Conservation (phyloP, 2,113 vertebrate genomes). For the Barnardius zonarius region DNA sequence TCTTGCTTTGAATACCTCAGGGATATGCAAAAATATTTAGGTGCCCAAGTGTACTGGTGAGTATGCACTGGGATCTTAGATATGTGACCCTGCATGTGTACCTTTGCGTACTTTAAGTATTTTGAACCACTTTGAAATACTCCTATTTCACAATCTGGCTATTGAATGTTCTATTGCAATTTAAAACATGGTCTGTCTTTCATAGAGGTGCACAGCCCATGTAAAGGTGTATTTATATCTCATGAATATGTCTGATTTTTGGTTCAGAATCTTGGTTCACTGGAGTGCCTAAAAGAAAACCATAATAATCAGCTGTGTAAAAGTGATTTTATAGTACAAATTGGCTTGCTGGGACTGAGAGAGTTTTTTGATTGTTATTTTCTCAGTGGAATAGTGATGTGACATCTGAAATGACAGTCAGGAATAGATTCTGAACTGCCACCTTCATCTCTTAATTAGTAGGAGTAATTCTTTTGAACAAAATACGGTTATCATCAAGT, state of each 20-base stretch:
- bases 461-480: constrained; percentile 33
- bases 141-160: not conserved
- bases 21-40: too few species aligned
- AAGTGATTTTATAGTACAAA: not conserved
- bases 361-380: constrained; percentile 14
- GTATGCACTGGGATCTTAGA: rapidly evolving
- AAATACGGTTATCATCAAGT: not conserved
- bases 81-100: not conserved
- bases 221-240: not conserved
- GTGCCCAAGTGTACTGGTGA: not conserved
- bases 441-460: constrained; percentile 62
- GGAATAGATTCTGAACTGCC: constrained; percentile 37
- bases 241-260: not conserved
- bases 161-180: rapidly evolving
- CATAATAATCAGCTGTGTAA: not conserved
- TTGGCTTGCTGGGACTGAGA: not conserved
- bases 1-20: not conserved
- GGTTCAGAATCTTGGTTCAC: not conserved
- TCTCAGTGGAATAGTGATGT: constrained; percentile 40
- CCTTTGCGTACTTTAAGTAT: not conserved
- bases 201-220: rapidly evolving
- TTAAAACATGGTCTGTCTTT: not conserved
- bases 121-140: not conserved
- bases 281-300: not conserved
- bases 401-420: constrained; percentile 47